Conservation (phyloP, 2,888 invertebrate species). For the Lepidocyrtinus sp. region DNA sequence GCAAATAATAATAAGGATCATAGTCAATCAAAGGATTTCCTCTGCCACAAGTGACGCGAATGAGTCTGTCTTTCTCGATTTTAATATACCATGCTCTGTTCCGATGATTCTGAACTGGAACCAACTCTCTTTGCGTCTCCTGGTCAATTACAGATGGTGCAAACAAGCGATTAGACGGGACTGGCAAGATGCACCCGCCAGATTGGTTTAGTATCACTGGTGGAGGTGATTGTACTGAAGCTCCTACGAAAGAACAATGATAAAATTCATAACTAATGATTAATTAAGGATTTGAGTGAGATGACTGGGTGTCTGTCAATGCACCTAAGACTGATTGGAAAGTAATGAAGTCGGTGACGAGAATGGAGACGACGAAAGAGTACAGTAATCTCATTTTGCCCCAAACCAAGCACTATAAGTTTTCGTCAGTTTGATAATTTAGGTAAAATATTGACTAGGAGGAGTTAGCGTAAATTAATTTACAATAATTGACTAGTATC, state of each 20-base stretch:
- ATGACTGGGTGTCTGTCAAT: no score
- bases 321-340: no score
- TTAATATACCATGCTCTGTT: not conserved
- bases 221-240: not conserved
- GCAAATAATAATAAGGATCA: slow-evolving; percentile 24
- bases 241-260: slow-evolving; percentile 26
- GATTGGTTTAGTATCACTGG: not conserved
- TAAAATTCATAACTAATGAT: no score
- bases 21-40: slow-evolving; percentile 30
- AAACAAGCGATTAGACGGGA: slow-evolving; percentile 10
- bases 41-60: slow-evolving; percentile 31
- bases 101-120: not conserved
- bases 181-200: slow-evolving; percentile 5
- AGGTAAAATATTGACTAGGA: no score
- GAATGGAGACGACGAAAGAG: no score
- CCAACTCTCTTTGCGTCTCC: not conserved
- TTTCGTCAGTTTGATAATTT: no score
- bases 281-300: no score
- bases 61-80: slow-evolving; percentile 4
- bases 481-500: not conserved
- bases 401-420: no score
- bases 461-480: slow-evolving; percentile 8
- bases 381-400: no score
- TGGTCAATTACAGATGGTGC: slow-evolving; percentile 27
- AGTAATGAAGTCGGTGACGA: no score